Conservation (phyloP, 1,140 invertebrate species). For the Laupala kohalensis region DNA sequence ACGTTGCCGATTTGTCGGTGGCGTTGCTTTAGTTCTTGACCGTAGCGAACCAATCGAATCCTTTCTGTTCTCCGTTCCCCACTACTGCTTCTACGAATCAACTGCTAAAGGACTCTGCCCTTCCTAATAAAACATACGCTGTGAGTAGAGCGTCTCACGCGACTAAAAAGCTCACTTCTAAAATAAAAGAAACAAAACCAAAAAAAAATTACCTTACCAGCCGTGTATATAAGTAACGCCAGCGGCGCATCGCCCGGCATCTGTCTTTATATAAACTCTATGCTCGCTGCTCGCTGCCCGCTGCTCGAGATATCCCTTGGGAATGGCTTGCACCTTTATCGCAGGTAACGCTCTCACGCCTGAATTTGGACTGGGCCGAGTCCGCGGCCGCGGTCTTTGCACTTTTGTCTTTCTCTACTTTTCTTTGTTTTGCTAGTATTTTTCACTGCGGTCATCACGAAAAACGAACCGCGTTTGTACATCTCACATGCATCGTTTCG, state of each 20-base stretch:
- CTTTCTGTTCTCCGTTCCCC: not conserved
- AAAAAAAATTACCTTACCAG: too few species aligned
- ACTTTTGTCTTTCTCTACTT: too few species aligned
- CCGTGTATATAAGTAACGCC: not conserved
- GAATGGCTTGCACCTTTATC: not conserved
- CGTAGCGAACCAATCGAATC: not conserved
- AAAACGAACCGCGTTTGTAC: too few species aligned
- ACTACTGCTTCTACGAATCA: too few species aligned
- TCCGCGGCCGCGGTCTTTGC: not conserved
- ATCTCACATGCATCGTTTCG: too few species aligned
- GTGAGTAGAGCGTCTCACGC: not conserved
- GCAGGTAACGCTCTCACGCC: not conserved
- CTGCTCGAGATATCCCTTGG: not conserved
- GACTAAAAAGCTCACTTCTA: not conserved
- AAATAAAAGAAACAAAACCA: too few species aligned
- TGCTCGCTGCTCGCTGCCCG: not conserved
- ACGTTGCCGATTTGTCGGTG: not conserved
- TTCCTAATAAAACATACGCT: not conserved
- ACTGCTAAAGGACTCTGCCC: not conserved
- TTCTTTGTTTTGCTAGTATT: too few species aligned
- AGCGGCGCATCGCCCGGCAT: not conserved
- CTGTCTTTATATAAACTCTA: not conserved
- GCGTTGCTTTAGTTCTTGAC: not conserved
- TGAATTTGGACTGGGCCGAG: too few species aligned
- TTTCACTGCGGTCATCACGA: too few species aligned